Base-by-base conservation (phyloP, 2,113 vertebrate genomes). In the Trogon surrucura region DNA sequence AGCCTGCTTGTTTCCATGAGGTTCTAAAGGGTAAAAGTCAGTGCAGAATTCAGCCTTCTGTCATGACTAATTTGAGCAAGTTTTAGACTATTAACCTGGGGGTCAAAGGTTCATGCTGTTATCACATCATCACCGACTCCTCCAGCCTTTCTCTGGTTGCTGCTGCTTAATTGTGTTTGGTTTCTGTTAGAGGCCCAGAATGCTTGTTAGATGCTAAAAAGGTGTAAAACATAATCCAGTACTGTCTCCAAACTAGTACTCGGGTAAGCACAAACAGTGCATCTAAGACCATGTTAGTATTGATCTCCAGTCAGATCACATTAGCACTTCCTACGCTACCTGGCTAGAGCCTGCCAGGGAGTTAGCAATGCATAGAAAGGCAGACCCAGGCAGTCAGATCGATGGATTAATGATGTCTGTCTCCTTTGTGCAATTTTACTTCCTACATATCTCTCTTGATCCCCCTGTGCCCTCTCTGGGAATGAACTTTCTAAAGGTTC, bases 251-350 rank as follows among this genome's bases (percentile, higher is more conserved):
- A 96, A 96, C 97, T 95, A 94, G 95, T 96, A 94, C 47, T 81
- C 73, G 71, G 85, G 87, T 85, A 95, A 95, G 92, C 90, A 95
- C 92, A 97, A 97, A 96, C 85, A 94, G 80, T 93, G 85, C 93
- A 92, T 95, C 96, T 94, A 94, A 96, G 89, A 97, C 82, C 85
- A 82, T 96, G 97, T 97, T 96, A 97, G 85, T 95, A 97, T 97
- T 91, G 97, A 97, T 97, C 96, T 91, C 4, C 16, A 97, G 96
- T 97, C 96, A 85, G 96, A 95, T 97, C 70, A 88, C 96, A 97
- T 97, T 97, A 97, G 92, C 89, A 80, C 86, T 96, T 93, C 88
- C 80, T 84, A 44, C 0, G 1, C 82, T 95, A 85, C 92, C 93
- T 92, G 88, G 91, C 75, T 75, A 21, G 62, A 93, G 95, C 78